A percentile compares a stretch with the other conserved stretches of the same genome.
phyloP scores from a whole-genome alignment of 30 jellyfish, hydroid and myxozoan genomes.

The Chironex yamaguchii region DNA sequence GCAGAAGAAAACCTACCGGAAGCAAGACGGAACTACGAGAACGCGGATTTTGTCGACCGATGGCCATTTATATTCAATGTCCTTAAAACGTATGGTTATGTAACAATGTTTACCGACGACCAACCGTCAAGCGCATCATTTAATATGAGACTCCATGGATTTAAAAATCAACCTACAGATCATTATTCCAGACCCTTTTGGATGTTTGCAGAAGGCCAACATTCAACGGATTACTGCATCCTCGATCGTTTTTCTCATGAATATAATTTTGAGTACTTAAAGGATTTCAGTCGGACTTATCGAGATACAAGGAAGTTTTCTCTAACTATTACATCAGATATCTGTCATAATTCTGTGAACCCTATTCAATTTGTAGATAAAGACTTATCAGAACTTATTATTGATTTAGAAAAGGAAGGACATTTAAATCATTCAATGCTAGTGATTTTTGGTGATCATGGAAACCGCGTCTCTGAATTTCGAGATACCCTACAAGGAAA shows the following conservation, averaged over 20 bases:
- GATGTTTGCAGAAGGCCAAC: conserved; percentile 38
- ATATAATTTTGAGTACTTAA: conserved; percentile 47
- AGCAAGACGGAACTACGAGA: conserved; percentile 65
- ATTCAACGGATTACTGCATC: conserved; percentile 17
- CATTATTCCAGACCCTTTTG: conserved; percentile 80
- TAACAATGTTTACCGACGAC: conserved; percentile 72
- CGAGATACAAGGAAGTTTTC: conserved; percentile 43
- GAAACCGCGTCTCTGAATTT: conserved; percentile 73
- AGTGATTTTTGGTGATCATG: conserved; percentile 85
- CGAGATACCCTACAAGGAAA: conserved; percentile 82
- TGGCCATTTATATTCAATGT: conserved; percentile 78
- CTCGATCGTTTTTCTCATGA: conserved; percentile 36
- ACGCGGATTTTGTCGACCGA: conserved; percentile 64
- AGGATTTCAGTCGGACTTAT: conserved; percentile 40
- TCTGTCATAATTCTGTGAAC: conserved; percentile 55
- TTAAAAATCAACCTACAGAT: conserved; percentile 68
- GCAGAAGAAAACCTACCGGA: conserved; percentile 81
- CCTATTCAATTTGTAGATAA: conserved; percentile 33
- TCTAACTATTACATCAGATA: conserved; percentile 46
- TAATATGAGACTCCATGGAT: conserved; percentile 75
- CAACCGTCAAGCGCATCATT: conserved; percentile 68
- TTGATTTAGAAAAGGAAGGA: conserved; percentile 7
- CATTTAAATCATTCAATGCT: conserved; percentile 52
- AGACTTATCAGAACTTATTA: conserved; percentile 36
- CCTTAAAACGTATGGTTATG: conserved; percentile 57